Percentiles rank a stretch among this genome's conserved stretches.
Evolutionary conservation across 2,797 vertebrate genomes (phyloP).

Genomic region (Trichosurus vulpecula): DNA sequence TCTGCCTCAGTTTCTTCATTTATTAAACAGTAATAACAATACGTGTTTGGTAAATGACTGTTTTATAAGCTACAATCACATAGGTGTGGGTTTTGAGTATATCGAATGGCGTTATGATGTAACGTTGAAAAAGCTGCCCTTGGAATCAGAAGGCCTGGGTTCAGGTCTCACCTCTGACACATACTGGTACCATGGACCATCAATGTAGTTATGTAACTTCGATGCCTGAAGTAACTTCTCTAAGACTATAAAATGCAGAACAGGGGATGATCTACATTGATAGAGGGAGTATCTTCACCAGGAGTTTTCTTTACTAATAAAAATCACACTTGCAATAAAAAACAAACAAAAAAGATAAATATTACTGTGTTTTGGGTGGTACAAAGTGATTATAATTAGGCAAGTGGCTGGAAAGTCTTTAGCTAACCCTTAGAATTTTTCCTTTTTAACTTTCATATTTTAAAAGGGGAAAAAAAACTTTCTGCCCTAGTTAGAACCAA

Average conservation of each 20-base stretch:
- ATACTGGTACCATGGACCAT: neutral
- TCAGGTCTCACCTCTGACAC: neutral
- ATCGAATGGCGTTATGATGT: neutral
- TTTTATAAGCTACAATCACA: neutral
- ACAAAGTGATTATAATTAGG: neutral
- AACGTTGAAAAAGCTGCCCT: neutral
- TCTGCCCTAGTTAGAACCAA: conserved; percentile 79
- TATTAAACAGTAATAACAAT: neutral
- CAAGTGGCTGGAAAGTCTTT: neutral
- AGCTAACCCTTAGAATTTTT: neutral
- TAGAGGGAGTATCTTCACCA: neutral
- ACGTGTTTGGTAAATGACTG: neutral
- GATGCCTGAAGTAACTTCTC: neutral
- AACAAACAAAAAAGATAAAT: neutral
- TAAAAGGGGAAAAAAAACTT: conserved; percentile 36
- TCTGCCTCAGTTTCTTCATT: neutral
- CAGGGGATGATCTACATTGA: neutral
- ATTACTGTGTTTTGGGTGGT: neutral
- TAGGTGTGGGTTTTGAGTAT: neutral
- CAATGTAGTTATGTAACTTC: neutral
- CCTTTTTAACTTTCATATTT: conserved; percentile 59
- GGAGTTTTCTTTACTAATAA: neutral
- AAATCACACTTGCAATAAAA: neutral
- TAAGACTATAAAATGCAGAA: neutral
- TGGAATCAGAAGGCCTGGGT: neutral